Conservation (phyloP, 2,113 vertebrate genomes). For the Proterorhinus semilunaris region DNA sequence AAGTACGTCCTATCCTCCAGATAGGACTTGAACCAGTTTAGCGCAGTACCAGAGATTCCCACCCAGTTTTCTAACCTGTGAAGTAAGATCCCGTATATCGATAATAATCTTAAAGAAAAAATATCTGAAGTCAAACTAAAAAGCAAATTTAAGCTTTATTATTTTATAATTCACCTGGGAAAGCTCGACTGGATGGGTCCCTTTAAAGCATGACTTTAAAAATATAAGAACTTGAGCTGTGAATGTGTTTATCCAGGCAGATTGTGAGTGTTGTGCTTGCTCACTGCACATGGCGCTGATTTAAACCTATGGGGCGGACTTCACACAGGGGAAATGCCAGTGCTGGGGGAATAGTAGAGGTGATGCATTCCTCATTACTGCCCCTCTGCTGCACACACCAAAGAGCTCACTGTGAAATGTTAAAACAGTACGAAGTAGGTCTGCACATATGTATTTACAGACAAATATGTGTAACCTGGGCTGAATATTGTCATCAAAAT, state of each 20-base stretch:
- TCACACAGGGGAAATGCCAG: constrained; percentile 55
- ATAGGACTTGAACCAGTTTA: too few species aligned
- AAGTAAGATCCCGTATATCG: too few species aligned
- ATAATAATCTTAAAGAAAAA: too few species aligned
- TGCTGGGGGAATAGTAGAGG: constrained; percentile 54
- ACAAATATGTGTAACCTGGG: not conserved
- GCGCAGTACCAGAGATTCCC: too few species aligned
- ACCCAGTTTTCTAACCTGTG: too few species aligned
- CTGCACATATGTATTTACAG: not conserved
- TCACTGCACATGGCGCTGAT: constrained; percentile 44
- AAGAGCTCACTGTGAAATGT: constrained; percentile 43
- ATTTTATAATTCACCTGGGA: not conserved
- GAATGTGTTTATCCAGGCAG: constrained; percentile 56
- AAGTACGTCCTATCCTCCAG: too few species aligned
- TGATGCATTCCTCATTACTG: constrained; percentile 70
- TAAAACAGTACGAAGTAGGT: constrained; percentile 9
- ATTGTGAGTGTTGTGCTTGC: constrained; percentile 42
- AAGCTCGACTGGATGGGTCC: not conserved
- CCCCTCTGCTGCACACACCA: constrained; percentile 67
- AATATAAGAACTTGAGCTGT: constrained; percentile 16
- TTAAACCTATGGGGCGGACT: constrained; percentile 50
- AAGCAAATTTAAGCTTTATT: not conserved
- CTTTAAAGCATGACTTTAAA: constrained; percentile 5
- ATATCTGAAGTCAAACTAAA: too few species aligned
- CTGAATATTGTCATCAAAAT: not conserved